Percentiles rank a stretch among this genome's conserved stretches.
Evolutionary conservation across 2,888 invertebrate genomes (phyloP).

Genomic region (Allygus modestus): DNA sequence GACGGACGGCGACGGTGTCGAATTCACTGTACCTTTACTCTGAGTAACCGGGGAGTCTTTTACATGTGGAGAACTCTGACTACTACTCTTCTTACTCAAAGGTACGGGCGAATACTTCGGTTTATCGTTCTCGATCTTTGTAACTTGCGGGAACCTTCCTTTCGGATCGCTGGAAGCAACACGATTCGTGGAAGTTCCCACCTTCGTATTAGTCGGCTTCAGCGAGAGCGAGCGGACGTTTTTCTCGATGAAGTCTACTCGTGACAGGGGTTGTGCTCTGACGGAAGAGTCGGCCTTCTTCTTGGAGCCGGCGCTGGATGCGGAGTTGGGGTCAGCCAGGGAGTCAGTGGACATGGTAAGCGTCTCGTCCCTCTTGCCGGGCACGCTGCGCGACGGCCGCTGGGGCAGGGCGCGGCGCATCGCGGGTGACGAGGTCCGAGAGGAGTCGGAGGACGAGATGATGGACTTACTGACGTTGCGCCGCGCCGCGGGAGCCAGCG

Average conservation of each 20-base stretch:
- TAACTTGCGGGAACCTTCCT: background rate
- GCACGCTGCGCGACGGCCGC: conserved; percentile 60
- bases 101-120: conserved; percentile 58
- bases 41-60: conserved; percentile 52
- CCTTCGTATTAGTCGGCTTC: background rate
- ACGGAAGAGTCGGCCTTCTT: conserved; percentile 26
- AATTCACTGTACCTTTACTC: conserved; percentile 45
- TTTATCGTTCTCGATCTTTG: conserved; percentile 18
- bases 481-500: conserved; percentile 67
- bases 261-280: conserved; percentile 13
- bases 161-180: conserved; percentile 27
- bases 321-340: conserved; percentile 70
- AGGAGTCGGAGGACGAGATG: conserved; percentile 82
- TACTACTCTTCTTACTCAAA: conserved; percentile 57
- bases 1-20: conserved; percentile 74
- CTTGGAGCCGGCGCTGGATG: conserved; percentile 17
- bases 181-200: conserved; percentile 22
- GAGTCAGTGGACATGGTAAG: conserved; percentile 75
- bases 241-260: conserved; percentile 46
- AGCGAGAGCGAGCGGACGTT: conserved; percentile 15
- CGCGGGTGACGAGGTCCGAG: conserved; percentile 83
- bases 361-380: conserved; percentile 68
- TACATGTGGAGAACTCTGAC: conserved; percentile 56
- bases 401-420: conserved; percentile 72
- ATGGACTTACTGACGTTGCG: conserved; percentile 75